Base-by-base conservation (phyloP, 1,140 invertebrate genomes). In the Drosophila pectinifera region DNA sequence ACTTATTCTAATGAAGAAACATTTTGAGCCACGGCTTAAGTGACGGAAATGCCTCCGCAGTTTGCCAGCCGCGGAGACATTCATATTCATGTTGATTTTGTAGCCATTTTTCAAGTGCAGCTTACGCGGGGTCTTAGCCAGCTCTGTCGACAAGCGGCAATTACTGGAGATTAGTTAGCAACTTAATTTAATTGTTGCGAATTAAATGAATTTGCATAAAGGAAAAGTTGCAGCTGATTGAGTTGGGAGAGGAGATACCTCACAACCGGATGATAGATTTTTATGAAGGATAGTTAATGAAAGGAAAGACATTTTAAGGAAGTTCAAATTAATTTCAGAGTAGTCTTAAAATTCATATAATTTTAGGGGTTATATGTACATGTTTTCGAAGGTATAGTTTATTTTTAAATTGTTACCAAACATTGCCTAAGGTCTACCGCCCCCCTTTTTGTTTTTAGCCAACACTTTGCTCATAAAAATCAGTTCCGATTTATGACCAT, bases 1-100 rank as follows among this genome's bases (percentile, higher is more conserved):
- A 89, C 80, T 89, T 88, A 88, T 88, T 88, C 84, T 88, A 88
- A 88, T 88, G 85, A 88, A 89, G 84, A 88, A 89, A 90, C 84
- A 89, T 80, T 78, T 88, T 88, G 89, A 88, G 83, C 83, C 56
- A 51, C 48, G 64, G 84, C 83, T 88, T 89, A 89, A 84, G 76
- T 89, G 84, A 84, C 84, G 84, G 84, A 88, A 88, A 88, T 88
- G 64, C 84, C 85, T 62, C 22, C 8, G 46, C 43, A 36, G 31
- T 20, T 31, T 10, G 16, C 39, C 24, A n/a, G 18, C 53, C 28
- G 56, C 1, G 10, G 24, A 41, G 53, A 39, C 34, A 48, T 68
- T 54, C 62, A 45, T 68, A 68, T 70, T 88, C 72, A 68, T 88
- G 83, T 89, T 89, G 84, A 77, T 65, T 83, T 67, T 81, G 31